These are phyloP conservation scores for Drymonia ruficornis DNA, from an alignment of 2,888 invertebrate species.

Conservation along the genomic window DNA sequence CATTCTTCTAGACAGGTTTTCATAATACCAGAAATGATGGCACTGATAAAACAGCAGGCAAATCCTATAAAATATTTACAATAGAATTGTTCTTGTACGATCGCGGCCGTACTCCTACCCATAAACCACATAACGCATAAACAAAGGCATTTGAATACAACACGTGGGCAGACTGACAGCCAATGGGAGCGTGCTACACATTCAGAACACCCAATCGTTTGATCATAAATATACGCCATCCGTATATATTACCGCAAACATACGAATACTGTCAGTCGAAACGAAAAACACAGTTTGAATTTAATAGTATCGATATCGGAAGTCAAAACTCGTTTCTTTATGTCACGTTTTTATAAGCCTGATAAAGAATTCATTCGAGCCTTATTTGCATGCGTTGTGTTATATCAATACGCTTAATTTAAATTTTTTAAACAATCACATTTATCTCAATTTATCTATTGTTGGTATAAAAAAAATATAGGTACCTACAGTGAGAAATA, in stretches of 20 bases:
- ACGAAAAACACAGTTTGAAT: constrained; percentile 41
- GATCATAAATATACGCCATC: constrained; percentile 61
- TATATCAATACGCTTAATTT: not conserved
- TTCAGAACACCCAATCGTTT: constrained; percentile 55
- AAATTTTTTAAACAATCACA: not conserved
- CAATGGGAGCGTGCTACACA: constrained; percentile 61
- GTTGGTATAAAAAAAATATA: constrained; percentile 8
- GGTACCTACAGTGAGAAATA: constrained; percentile 19
- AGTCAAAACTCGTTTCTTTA: constrained; percentile 29
- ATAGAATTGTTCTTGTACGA: constrained; percentile 34
- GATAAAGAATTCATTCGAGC: constrained; percentile 15
- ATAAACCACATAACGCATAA: constrained; percentile 66
- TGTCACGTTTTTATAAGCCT: constrained; percentile 16
- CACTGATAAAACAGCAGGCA: not conserved
- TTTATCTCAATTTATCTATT: constrained; percentile 5
- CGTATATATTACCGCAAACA: constrained; percentile 50
- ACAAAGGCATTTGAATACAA: constrained; percentile 73
- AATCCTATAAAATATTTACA: constrained; percentile 37
- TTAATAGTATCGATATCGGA: constrained; percentile 44
- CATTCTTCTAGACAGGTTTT: not conserved
- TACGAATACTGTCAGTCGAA: constrained; percentile 40
- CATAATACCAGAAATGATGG: not conserved
- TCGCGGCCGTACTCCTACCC: constrained; percentile 53
- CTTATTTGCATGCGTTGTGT: constrained; percentile 12
- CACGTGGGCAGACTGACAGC: constrained; percentile 70